Conservation (phyloP, 2,888 invertebrate genomes). For the Hirtodrosophila histrioides region DNA sequence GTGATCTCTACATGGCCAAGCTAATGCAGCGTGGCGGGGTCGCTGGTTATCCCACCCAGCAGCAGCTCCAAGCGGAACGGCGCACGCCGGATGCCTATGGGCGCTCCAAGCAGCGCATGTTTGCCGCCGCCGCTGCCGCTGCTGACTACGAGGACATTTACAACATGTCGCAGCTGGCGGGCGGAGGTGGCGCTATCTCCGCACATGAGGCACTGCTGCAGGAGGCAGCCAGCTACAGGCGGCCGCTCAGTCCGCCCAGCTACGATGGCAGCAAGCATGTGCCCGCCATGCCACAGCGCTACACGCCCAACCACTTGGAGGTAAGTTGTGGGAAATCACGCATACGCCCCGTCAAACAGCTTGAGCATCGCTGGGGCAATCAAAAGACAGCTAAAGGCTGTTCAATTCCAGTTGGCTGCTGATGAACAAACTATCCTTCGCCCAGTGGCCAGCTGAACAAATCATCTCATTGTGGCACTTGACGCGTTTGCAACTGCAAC, state of each 20-base stretch:
- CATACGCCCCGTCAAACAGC: slow-evolving; percentile 11
- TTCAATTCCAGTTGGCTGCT: slow-evolving; percentile 1
- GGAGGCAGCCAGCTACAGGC: slow-evolving; percentile 86
- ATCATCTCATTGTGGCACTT: slow-evolving; percentile 46
- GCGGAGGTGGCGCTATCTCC: slow-evolving; percentile 70
- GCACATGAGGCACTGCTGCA: slow-evolving; percentile 79
- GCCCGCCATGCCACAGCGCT: slow-evolving; percentile 82
- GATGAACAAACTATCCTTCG: not conserved
- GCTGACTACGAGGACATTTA: slow-evolving; percentile 93
- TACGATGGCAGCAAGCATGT: slow-evolving; percentile 84
- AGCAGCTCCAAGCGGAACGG: slow-evolving; percentile 86
- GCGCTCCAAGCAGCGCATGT: slow-evolving; percentile 85
- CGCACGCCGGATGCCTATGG: slow-evolving; percentile 94
- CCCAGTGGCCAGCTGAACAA: slow-evolving; percentile 5
- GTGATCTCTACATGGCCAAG: slow-evolving; percentile 84
- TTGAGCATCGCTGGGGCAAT: no score
- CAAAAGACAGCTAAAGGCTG: not conserved
- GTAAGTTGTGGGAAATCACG: slow-evolving; percentile 67
- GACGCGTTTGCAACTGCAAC: slow-evolving; percentile 34
- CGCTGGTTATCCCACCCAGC: slow-evolving; percentile 62
- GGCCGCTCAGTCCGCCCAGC: slow-evolving; percentile 87
- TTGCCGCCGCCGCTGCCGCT: slow-evolving; percentile 82
- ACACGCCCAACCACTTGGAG: slow-evolving; percentile 84
- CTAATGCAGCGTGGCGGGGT: slow-evolving; percentile 81
- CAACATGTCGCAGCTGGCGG: slow-evolving; percentile 83